Evolutionary conservation across 92 coral and sea anemone genomes (phyloP), one percentile per base, ranked within the genome.

Genomic region (Epizoanthus rinbou): DNA sequence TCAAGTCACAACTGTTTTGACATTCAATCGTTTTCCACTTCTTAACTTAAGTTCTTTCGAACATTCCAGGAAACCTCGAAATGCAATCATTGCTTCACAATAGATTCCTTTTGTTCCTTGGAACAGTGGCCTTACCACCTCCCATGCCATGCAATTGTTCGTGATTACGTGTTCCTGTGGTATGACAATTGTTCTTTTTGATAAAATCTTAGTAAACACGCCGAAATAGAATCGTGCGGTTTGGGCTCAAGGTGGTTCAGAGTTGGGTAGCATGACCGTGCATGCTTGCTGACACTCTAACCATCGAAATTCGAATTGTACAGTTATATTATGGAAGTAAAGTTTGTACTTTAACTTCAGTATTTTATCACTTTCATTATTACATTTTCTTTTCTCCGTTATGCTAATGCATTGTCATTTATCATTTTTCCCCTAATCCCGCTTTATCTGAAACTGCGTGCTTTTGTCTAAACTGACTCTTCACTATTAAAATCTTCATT

Each of bases 1-100:
- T 47, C 54, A 47, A 8, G 54, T 47, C 15, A 47, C 54, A 47
- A 47, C 7, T 47, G 15, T 47, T 47, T 47, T 11, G 54, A 47
- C 54, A 8, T 47, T 47, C 0, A 47, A 47, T 10, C 54, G 15
- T 47, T 47, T 47, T 11, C 54, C 7, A 9, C 50, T 43, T 0
- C 50, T 43, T 37, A 6, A 41, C 50, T 43, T 37, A 6, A 41
- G 75, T n/a, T 15, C 57, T 71, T 71, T 37, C 41, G 25, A 41
- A 71, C 57, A 18, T 37, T 43, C 31, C 75, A 41, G 75, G 75
- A 70, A 70, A 70, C 75, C 21, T 43, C 33, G 75, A 70, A 71
- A 71, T 71, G 76, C 76, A 19, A 14, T 43, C 9, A 71, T 45
- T 45, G 47, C 41, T 39, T 45, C 10, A 71, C 54, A 71, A 69